phyloP scores from a whole-genome alignment of 2,113 vertebrate species.

The Syngnathus typhle region DNA sequence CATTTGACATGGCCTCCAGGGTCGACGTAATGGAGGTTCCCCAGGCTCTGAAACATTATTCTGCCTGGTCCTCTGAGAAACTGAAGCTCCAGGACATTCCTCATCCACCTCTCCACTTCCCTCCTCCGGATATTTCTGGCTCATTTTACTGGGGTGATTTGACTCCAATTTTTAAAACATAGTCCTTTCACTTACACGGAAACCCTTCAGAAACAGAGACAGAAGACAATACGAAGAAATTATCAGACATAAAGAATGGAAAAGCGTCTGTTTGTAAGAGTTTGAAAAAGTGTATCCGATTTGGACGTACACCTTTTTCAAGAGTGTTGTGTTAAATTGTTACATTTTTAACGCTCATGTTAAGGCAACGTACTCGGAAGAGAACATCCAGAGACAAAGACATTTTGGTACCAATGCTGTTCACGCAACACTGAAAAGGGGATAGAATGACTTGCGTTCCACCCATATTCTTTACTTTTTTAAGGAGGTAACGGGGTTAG shows the following conservation, averaged over 20 bases:
- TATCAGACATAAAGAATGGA: background rate
- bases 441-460: too few species aligned
- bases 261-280: too few species aligned
- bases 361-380: too few species aligned
- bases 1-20: conserved; percentile 72
- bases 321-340: too few species aligned
- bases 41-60: conserved; percentile 38
- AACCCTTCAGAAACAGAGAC: conserved; percentile 18
- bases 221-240: background rate
- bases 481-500: too few species aligned
- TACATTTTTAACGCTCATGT: too few species aligned
- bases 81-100: conserved; percentile 25
- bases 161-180: conserved; percentile 41
- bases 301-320: too few species aligned
- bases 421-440: too few species aligned
- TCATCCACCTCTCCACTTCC: conserved; percentile 28
- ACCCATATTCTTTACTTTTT: too few species aligned
- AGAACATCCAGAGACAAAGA: too few species aligned
- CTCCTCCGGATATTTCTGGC: conserved; percentile 56
- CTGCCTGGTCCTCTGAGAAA: conserved; percentile 36
- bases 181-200: conserved; percentile 28
- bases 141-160: conserved; percentile 52
- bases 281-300: too few species aligned
- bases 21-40: conserved; percentile 55
- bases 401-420: too few species aligned